Conservation (phyloP, 2,113 vertebrate species). For the Balaenoptera acutorostrata region DNA sequence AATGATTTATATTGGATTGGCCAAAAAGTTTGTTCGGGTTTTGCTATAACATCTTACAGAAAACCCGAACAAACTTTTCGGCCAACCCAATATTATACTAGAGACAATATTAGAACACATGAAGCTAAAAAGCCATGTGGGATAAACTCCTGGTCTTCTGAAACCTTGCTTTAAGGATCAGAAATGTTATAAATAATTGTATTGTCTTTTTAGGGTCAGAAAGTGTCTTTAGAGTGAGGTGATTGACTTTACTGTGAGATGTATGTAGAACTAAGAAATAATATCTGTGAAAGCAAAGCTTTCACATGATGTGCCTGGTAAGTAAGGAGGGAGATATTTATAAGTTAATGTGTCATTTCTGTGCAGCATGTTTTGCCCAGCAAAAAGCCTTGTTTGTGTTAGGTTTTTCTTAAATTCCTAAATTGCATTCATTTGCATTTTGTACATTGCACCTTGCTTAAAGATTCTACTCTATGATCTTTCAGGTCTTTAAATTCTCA, state of each 20-base stretch:
- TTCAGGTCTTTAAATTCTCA: conserved; percentile 7
- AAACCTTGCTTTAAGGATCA: conserved; percentile 9
- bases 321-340: not conserved
- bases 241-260: not conserved
- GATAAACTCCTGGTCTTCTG: not conserved
- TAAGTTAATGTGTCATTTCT: conserved; percentile 33
- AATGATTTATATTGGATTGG: not conserved
- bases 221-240: conserved; percentile 1
- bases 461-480: not conserved
- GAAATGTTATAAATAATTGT: conserved; percentile 20
- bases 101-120: not conserved
- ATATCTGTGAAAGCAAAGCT: conserved; percentile 26
- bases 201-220: not conserved
- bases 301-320: not conserved
- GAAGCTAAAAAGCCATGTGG: not conserved
- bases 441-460: conserved; percentile 10
- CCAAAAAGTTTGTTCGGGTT: not conserved
- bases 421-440: conserved; percentile 10
- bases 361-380: not conserved
- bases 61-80: not conserved
- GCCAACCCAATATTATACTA: not conserved
- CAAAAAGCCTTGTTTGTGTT: not conserved
- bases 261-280: not conserved
- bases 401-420: conserved; percentile 31
- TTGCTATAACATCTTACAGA: not conserved